These are phyloP conservation scores for Acronicta psi DNA, from an alignment of 2,888 invertebrate genomes.

Conservation along the genomic window DNA sequence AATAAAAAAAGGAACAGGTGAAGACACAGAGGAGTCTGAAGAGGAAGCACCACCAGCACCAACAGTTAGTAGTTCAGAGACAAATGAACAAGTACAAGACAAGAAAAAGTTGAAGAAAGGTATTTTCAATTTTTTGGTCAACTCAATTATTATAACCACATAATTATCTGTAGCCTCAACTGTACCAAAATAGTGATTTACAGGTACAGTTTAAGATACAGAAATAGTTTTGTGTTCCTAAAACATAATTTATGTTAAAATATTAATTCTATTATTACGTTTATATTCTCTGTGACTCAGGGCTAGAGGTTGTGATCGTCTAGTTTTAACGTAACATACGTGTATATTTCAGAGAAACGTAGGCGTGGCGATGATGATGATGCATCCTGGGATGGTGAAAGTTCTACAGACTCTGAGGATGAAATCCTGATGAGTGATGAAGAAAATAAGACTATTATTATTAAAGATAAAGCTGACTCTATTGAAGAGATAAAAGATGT, in stretches of 20 bases:
- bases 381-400: slow-evolving; percentile 88
- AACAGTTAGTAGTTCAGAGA: slow-evolving; percentile 53
- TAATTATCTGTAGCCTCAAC: no score
- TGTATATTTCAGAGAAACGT: slow-evolving; percentile 62
- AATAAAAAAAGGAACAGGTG: slow-evolving; percentile 68
- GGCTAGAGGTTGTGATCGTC: not conserved
- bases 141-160: not conserved
- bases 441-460: slow-evolving; percentile 80
- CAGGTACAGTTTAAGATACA: no score
- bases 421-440: slow-evolving; percentile 77
- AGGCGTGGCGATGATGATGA: slow-evolving; percentile 85
- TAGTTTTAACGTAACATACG: not conserved
- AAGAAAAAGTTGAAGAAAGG: slow-evolving; percentile 72
- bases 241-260: no score
- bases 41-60: slow-evolving; percentile 44
- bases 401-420: slow-evolving; percentile 86
- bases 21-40: slow-evolving; percentile 69
- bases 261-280: no score
- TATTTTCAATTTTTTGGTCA: slow-evolving; percentile 54
- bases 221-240: no score
- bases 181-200: no score
- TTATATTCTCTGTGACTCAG: no score
- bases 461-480: slow-evolving; percentile 87
- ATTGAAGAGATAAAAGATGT: slow-evolving; percentile 86
- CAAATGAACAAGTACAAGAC: slow-evolving; percentile 68